Base-by-base conservation (phyloP, 2,797 vertebrate species). In the Holocentrus rufus region DNA sequence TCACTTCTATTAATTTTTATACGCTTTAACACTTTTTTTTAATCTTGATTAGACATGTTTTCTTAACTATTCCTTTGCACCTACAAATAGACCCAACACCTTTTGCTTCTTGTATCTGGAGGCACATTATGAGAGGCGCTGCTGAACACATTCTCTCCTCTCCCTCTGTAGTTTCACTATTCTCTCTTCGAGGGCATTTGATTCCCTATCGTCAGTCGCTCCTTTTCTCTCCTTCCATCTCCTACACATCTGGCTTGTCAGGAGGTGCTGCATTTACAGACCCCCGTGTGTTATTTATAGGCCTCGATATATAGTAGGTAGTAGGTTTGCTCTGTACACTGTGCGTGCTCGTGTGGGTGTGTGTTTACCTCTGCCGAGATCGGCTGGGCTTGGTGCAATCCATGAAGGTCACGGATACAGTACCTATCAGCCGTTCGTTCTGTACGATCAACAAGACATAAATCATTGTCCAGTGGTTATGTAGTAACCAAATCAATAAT, bases 271-370 rank as follows among this genome's bases (percentile, higher is more conserved):
- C 72, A 69, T 86, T 71, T 79, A 80, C 77, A 78, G 82, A 79
- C 36, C 75, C 60, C 52, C 7, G 79, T 11, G 64, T 70, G 82
- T 87, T 90, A 90, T 91, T 89, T 89, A 83, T 88, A 90, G 84
- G 67, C 70, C 67, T 75, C 2, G 70, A 75, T 83, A 77, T 87
- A 88, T 87, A 84, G 87, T 67, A 74, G 81, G 82, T 82, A 79
- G 84, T 74, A 81, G 84, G 59, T 81, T 80, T 36, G 65, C 80
- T 75, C 70, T 84, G 88, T 69, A 55, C 68, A 50, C 72, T 77
- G 80, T 69, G 54, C 50, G 54, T 50, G 71, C 65, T 69, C 10
- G 30, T 74, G 83, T 87, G 81, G 85, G 88, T 69, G 85, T 79
- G 78, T 85, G 83, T 90, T 86, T 88, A 86, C 87, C 81, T 88